A percentile compares a stretch with the other conserved stretches of the same genome.
phyloP scores from a whole-genome alignment of 1,140 invertebrate species.

The Caerostris darwini region DNA sequence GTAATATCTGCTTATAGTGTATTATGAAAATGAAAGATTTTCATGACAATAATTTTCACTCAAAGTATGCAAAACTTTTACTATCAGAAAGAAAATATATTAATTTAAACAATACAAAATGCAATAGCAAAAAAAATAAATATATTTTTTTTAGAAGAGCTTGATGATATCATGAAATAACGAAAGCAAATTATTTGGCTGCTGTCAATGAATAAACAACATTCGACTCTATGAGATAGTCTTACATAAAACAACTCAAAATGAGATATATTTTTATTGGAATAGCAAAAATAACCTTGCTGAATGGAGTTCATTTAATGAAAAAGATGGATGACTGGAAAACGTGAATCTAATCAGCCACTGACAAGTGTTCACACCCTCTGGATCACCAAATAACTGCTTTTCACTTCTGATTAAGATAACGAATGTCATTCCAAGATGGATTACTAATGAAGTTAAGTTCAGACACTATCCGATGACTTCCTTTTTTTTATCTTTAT shows the following conservation, averaged over 20 bases:
- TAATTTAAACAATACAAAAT: too few species aligned
- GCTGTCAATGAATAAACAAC: not conserved
- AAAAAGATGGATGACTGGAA: not conserved
- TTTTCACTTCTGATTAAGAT: constrained; percentile 28
- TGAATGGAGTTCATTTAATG: not conserved
- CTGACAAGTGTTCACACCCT: constrained; percentile 41
- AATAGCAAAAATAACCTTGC: not conserved
- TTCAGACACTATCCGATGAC: not conserved
- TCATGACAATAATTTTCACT: too few species aligned
- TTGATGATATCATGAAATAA: not conserved
- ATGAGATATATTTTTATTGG: not conserved
- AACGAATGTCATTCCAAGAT: constrained; percentile 33
- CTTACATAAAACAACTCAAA: not conserved
- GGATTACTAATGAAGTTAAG: constrained; percentile 16
- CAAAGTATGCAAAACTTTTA: too few species aligned
- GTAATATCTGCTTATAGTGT: too few species aligned
- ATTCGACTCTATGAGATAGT: not conserved
- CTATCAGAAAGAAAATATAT: too few species aligned
- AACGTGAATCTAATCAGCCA: not conserved
- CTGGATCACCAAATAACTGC: constrained; percentile 25
- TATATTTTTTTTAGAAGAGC: too few species aligned
- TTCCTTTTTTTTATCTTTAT: not conserved
- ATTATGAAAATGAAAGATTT: too few species aligned
- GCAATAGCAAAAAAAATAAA: too few species aligned
- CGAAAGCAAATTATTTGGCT: not conserved